Base-by-base conservation (phyloP, 2,113 vertebrate genomes). In the Elgaria multicarinata region DNA sequence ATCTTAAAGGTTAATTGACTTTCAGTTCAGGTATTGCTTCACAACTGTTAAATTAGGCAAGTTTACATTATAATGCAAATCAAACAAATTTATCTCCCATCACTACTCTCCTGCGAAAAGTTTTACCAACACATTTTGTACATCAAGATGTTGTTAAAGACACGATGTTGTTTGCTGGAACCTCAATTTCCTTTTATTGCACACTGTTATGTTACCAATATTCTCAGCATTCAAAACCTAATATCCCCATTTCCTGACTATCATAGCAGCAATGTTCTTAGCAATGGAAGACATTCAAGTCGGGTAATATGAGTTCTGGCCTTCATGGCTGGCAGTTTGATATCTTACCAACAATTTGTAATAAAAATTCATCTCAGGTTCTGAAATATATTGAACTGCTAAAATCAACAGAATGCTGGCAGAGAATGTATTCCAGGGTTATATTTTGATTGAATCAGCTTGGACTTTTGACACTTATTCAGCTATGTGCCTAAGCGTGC, bases 401-500 rank as follows among this genome's bases (percentile, higher is more conserved):
- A 95, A 87, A 93, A 94, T 93, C 92, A 96, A 95, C 92, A 96
- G 74, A 94, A 94, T 76, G 83, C 92, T 95, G 92, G 83, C 90
- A 94, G 92, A 2, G 90, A 94, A 92, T 94, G 93, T 94, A 95
- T 92, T 92, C 28, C 91, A 89, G 84, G 90, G 90, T 94, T 95
- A 95, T 95, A 95, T 95, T 94, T 93, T 95, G 93, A 94, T 9
- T 90, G 80, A 91, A 94, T 94, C 90, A 94, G 86, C 89, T 90
- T 95, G 94, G 95, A 95, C 95, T 95, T 95, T 95, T 95, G 94
- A 95, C 95, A 96, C 93, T 90, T 94, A 95, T 93, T 96, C 93
- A 93, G 92, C 92, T 93, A 92, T 87, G 87, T 94, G 71, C 92
- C 89, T 94, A 93, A 93, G 94, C 95, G 92, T 1, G 46, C 53